Evolutionary conservation across 2,888 invertebrate genomes (phyloP), one percentile per base, ranked within the genome.

Genomic region (Mechanitis messenoides): DNA sequence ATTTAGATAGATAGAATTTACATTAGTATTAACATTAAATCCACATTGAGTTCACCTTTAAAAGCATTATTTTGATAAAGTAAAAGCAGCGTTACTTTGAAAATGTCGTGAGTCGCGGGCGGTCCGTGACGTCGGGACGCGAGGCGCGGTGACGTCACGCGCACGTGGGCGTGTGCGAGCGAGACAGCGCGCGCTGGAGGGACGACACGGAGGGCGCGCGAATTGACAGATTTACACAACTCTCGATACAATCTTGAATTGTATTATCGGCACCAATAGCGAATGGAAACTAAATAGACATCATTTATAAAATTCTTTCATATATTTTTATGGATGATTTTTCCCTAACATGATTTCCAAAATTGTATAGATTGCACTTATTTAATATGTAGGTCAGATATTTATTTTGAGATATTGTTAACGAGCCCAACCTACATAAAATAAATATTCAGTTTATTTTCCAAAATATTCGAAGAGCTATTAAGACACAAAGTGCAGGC

Each of bases 231-330:
- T 83, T 80, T 83, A 79, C 79, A 78, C 82, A 76, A 20, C 86
- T 85, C 80, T 86, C 85, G 83, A 87, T 87, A 86, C 84, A 76
- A 85, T 85, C 85, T 85, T 77, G 81, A 80, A 83, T 81, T 76
- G 80, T 78, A 83, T 83, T 85, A 84, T 79, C 76, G 78, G 70
- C 68, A 74, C 33, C 61, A 70, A 54, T 61, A 47, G 56, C 46
- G 45, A 42, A 38, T 42, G 9, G 42, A 42, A 9, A 42, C 42
- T 5, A 9, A 42, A 42, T 3, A 9, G 6, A 11, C 35, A 35
- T 54, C 54, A 6, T 50, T 0, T 42, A 9, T 42, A 42, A 3
- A 42, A 42, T 42, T 9, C 2, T 42, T 42, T 42, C 42, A 42
- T 42, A 42, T 42, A 5, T 42, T 42, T 42, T 9, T 42, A 9